Evolutionary conservation across 2,113 vertebrate genomes (phyloP).

Genomic region (Pogonocichla stellata): DNA sequence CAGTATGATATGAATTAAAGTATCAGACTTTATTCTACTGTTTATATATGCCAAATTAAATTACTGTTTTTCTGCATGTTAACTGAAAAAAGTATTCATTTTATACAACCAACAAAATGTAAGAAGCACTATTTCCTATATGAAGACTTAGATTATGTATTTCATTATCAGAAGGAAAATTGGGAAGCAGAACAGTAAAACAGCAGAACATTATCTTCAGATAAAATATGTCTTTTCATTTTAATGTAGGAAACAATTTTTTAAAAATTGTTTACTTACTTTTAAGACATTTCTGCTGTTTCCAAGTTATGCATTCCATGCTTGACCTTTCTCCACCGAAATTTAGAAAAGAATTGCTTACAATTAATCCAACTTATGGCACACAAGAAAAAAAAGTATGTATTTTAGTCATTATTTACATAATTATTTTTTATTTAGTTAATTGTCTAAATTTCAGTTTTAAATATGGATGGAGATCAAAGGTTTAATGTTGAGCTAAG

Average conservation of each 20-base stretch:
- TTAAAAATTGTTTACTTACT: not conserved
- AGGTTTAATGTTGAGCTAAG: not conserved
- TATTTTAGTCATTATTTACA: not conserved
- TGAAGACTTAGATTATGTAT: not conserved
- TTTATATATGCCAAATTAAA: not conserved
- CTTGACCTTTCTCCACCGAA: not conserved
- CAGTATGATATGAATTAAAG: accelerated
- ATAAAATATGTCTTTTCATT: not conserved
- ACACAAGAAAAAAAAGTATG: not conserved
- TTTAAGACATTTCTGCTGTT: not conserved
- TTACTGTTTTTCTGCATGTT: not conserved
- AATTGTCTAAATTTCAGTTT: not conserved
- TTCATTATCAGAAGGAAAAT: not conserved
- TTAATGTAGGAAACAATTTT: not conserved
- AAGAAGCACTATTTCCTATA: not conserved
- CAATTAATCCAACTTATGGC: not conserved
- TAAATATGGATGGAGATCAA: not conserved
- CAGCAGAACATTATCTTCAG: not conserved
- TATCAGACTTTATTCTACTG: not conserved
- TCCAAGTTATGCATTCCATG: not conserved
- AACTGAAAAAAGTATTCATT: not conserved
- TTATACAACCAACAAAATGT: not conserved
- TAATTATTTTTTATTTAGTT: not conserved
- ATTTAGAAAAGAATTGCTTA: not conserved
- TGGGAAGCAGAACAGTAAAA: not conserved